These are phyloP conservation scores for Phacellophora camtschatica DNA, from an alignment of 30 jellyfish, hydroid and myxozoan genomes.

Conservation along the genomic window DNA sequence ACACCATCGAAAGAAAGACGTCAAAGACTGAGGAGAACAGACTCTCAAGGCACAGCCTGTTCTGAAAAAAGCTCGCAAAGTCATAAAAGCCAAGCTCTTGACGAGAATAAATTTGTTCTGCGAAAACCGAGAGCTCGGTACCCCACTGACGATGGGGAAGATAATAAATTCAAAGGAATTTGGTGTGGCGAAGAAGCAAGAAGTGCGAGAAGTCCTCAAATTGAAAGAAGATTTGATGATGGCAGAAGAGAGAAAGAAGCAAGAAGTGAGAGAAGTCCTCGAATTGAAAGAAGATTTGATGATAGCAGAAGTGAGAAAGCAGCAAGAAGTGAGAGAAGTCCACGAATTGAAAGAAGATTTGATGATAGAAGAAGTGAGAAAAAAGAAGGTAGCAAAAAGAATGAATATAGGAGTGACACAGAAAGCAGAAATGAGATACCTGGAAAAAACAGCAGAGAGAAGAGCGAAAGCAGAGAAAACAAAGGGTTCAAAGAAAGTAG, in stretches of 20 bases:
- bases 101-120: slow-evolving; percentile 12
- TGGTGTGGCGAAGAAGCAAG: background rate
- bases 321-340: background rate
- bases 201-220: background rate
- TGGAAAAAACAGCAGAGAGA: background rate
- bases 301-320: background rate
- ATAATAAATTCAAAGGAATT: background rate
- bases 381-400: background rate
- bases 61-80: slow-evolving; percentile 6
- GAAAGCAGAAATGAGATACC: background rate
- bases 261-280: background rate
- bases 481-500: background rate
- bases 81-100: background rate
- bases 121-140: slow-evolving; percentile 60
- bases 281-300: background rate
- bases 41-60: slow-evolving; percentile 38
- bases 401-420: background rate
- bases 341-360: background rate
- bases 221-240: background rate
- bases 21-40: slow-evolving; percentile 26
- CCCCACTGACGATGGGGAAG: slow-evolving; percentile 58
- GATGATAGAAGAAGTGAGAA: background rate
- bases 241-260: background rate
- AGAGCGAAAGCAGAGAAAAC: background rate
- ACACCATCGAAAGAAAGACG: slow-evolving; percentile 34